Percentiles rank a stretch among this genome's conserved stretches.
Conservation (phyloP, 1,140 invertebrate genomes). For the Papilio polyxenes region DNA sequence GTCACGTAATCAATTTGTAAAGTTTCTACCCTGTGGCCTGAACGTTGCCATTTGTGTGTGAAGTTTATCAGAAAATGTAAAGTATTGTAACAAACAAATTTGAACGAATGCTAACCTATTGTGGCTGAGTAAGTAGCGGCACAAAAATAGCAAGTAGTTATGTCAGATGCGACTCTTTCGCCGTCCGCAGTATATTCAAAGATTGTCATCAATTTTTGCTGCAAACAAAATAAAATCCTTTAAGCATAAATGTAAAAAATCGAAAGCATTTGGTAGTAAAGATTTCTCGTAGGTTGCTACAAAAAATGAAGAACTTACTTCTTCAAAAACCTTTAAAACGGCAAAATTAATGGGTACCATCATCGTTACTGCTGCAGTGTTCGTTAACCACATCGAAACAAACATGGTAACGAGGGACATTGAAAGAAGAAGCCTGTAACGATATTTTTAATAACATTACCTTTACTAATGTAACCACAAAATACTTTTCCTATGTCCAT, state of each 20-base stretch:
- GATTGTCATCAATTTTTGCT: slow-evolving; percentile 63
- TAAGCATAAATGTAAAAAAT: too few species aligned
- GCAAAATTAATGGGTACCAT: slow-evolving; percentile 91
- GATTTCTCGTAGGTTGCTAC: neutral
- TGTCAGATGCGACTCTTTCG: slow-evolving; percentile 76
- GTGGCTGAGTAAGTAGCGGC: slow-evolving; percentile 88
- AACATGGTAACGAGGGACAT: slow-evolving; percentile 87
- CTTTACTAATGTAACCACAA: too few species aligned
- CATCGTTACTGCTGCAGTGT: slow-evolving; percentile 90
- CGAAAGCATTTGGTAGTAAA: neutral
- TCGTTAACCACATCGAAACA: slow-evolving; percentile 91
- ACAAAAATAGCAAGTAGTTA: slow-evolving; percentile 86
- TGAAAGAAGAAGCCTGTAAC: slow-evolving; percentile 84
- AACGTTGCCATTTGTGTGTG: too few species aligned
- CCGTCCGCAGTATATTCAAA: slow-evolving; percentile 54
- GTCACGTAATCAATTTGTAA: too few species aligned
- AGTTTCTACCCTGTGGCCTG: too few species aligned
- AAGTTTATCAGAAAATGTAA: too few species aligned
- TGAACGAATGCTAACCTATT: slow-evolving; percentile 67
- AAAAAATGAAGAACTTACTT: slow-evolving; percentile 69
- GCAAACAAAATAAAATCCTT: slow-evolving; percentile 41
- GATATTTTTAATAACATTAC: neutral
- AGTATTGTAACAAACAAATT: neutral
- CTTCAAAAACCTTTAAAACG: slow-evolving; percentile 84
- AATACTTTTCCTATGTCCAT: neutral